These are phyloP conservation scores for Microctonus aethiopoides DNA, from an alignment of 2,888 invertebrate genomes.

Conservation along the genomic window DNA sequence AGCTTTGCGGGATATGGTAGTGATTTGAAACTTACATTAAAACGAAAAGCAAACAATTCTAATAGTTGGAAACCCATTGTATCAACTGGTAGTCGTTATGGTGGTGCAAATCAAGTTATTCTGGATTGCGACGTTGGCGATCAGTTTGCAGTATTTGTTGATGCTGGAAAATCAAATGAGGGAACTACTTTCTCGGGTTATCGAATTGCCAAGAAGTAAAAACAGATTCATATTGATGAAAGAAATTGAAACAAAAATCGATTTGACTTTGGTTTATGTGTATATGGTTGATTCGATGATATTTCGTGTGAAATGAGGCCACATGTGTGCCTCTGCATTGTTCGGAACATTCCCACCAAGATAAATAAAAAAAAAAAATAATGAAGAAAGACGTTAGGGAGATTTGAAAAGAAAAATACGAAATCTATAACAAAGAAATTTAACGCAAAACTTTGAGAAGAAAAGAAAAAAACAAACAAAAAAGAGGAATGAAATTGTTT, in stretches of 20 bases:
- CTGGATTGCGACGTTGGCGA: constrained; percentile 64
- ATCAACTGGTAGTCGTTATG: constrained; percentile 52
- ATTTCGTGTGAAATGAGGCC: not conserved
- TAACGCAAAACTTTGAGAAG: not conserved
- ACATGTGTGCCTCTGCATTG: not conserved
- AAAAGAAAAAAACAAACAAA: constrained; percentile 10
- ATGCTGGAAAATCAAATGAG: constrained; percentile 55
- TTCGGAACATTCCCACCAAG: constrained; percentile 40
- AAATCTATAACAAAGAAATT: not conserved
- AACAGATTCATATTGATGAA: constrained; percentile 18
- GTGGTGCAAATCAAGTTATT: constrained; percentile 63
- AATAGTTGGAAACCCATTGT: constrained; percentile 56
- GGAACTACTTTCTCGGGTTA: constrained; percentile 63
- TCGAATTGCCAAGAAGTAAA: constrained; percentile 63
- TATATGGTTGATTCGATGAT: not conserved
- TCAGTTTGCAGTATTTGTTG: constrained; percentile 63
- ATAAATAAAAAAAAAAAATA: constrained; percentile 21
- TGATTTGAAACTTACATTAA: constrained; percentile 57
- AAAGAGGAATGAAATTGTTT: constrained; percentile 9
- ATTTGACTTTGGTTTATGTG: constrained; percentile 18
- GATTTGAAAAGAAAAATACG: not conserved
- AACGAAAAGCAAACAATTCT: constrained; percentile 56
- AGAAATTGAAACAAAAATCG: constrained; percentile 1
- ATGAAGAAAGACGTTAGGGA: constrained; percentile 13
- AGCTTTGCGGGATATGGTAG: constrained; percentile 66